Evolutionary conservation across 2,888 invertebrate species (phyloP).

Genomic region (Nephrocerus scutellatus): DNA sequence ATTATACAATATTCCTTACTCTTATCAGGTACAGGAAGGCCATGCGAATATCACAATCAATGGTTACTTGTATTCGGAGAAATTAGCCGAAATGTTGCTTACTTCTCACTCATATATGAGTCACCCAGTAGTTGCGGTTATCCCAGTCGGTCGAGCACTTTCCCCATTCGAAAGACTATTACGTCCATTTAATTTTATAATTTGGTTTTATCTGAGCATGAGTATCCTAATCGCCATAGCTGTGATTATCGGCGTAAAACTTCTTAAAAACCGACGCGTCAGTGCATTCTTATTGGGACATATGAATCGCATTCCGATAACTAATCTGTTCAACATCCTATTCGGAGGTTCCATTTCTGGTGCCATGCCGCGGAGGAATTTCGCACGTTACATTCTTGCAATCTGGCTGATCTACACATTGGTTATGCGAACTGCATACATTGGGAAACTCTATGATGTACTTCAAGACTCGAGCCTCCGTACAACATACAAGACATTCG

Average conservation of each 20-base stretch:
- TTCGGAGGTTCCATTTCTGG: conserved; percentile 14
- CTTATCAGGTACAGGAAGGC: too few species aligned
- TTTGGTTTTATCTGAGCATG: conserved; percentile 18
- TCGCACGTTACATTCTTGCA: conserved; percentile 19
- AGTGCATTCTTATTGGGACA: conserved; percentile 19
- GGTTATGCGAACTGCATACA: conserved; percentile 19
- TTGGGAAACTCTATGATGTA: conserved; percentile 14
- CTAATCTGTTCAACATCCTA: conserved; percentile 11
- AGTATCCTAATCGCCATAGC: conserved; percentile 14
- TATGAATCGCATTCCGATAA: conserved; percentile 9
- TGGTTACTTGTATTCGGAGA: conserved; percentile 6
- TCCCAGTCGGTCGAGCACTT: conserved; percentile 13
- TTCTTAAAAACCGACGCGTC: too few species aligned
- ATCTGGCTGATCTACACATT: conserved; percentile 19
- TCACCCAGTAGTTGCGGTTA: conserved; percentile 12
- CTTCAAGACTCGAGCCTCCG: conserved; percentile 15
- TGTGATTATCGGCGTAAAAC: conserved; percentile 14
- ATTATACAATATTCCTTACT: conserved; percentile 11
- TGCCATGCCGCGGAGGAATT: conserved; percentile 13
- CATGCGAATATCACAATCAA: conserved; percentile 17
- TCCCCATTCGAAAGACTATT: conserved; percentile 12
- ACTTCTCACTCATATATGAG: conserved; percentile 13
- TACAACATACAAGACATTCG: conserved; percentile 1
- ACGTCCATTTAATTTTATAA: conserved; percentile 15
- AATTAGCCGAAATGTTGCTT: conserved; percentile 1